Evolutionary conservation across 1,140 invertebrate species (phyloP).

Genomic region (Brachionus rubens): DNA sequence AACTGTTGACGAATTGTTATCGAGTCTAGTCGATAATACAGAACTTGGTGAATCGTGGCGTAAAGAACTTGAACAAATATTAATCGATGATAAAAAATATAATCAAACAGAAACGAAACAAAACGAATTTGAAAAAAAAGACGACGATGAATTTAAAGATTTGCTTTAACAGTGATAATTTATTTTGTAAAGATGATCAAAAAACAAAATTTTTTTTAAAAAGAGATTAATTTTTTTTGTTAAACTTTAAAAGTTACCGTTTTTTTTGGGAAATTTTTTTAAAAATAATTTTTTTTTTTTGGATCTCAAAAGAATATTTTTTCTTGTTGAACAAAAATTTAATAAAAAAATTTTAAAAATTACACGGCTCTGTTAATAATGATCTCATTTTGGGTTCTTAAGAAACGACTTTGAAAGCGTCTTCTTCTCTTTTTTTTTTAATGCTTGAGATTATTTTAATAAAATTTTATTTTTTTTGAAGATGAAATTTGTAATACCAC

Average conservation of each 20-base stretch:
- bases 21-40: slow-evolving; percentile 12
- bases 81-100: neutral
- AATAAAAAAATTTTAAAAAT: too few species aligned
- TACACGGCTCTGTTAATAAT: too few species aligned
- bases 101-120: neutral
- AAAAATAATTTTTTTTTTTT: slow-evolving; percentile 6
- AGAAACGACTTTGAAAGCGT: neutral
- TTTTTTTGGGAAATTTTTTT: neutral
- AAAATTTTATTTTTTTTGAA: neutral
- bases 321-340: neutral
- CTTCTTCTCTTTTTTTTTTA: neutral
- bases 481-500: slow-evolving; percentile 45
- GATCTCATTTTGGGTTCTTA: slow-evolving; percentile 5
- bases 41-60: slow-evolving; percentile 7
- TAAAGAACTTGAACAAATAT: slow-evolving; percentile 29
- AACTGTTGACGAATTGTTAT: neutral
- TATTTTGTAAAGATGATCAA: slow-evolving; percentile 5
- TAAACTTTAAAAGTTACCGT: slow-evolving; percentile 41
- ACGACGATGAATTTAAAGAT: slow-evolving; percentile 23
- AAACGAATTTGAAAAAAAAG: neutral
- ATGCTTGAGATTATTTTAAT: neutral
- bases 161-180: slow-evolving; percentile 39
- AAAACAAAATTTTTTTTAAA: too few species aligned
- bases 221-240: slow-evolving; percentile 4
- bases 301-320: slow-evolving; percentile 1